Evolutionary conservation across 2,113 vertebrate species (phyloP), one percentile per base, ranked within the genome.

Genomic region (Struthio camelus): DNA sequence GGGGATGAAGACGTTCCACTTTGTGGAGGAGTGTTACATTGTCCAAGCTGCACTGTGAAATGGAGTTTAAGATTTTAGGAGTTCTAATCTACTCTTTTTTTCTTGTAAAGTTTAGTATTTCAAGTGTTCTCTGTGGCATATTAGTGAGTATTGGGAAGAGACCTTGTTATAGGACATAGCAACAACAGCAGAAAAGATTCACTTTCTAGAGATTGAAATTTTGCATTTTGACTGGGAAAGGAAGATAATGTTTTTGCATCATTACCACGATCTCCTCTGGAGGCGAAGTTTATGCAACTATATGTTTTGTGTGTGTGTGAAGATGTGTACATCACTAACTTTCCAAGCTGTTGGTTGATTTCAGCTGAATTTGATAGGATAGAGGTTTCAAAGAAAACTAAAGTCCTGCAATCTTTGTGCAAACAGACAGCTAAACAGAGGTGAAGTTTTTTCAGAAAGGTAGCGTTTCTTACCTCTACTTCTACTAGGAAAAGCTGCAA

Each of bases 231-330:
- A 75, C 18, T 67, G 46, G 89, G 59, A 78, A 64, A 86, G 42
- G 59, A 83, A 62, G 36, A n/a, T n/a, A 15, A 1, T 24, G n/a
- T 22, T 46, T 66, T 80, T 91, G 23, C 53, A 15, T 23, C 61
- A 25, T 70, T 87, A 46, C 10, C 24, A 23, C 28, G 20, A 30
- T 66, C 69, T 30, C 13, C 36, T 61, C 72, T 92, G 59, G 61
- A 85, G 78, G 82, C 56, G 19, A 93, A 10, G 32, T 23, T 44
- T 71, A 12, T 53, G 59, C 25, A 70, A 0, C 19, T 80, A 59
- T n/a, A 19, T 22, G 4, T 24, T 4, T 0, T 40, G 34, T 38
- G 24, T 0, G 0, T 20, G 64, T 54, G 27, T 54, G 30, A 69
- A 79, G 56, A 25, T 48, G 23, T 1, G 0, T 28, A 13, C 73